A percentile compares a stretch with the other conserved stretches of the same genome.
These are phyloP conservation scores for Lates calcarifer DNA, from an alignment of 2,113 vertebrate genomes.

Conservation along the genomic window DNA sequence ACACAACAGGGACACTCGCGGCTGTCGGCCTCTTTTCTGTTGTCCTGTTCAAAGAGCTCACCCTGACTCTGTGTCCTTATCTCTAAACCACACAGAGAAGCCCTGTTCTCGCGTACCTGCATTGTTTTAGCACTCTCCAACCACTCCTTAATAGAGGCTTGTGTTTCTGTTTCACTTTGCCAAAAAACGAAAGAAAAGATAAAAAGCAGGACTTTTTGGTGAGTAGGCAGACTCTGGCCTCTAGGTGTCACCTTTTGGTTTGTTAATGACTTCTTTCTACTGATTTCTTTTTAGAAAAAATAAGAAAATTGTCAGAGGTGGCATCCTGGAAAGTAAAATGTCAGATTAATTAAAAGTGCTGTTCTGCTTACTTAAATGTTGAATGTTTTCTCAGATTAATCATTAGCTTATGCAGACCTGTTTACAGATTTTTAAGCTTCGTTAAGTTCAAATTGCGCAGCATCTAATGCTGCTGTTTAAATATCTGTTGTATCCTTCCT, in stretches of 20 bases:
- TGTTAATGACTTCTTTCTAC: conserved; percentile 92
- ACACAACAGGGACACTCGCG: conserved; percentile 4
- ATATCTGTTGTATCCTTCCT: neutral
- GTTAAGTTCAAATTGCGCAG: neutral
- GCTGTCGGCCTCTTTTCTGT: conserved; percentile 29
- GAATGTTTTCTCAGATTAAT: conserved; percentile 53
- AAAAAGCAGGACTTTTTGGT: conserved; percentile 88
- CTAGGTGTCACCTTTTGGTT: conserved; percentile 88
- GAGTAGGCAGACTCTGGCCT: conserved; percentile 80
- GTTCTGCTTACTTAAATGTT: conserved; percentile 53
- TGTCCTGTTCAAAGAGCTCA: conserved; percentile 32
- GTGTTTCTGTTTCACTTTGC: conserved; percentile 87
- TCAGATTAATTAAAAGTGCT: conserved; percentile 26
- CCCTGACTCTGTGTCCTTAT: conserved; percentile 28
- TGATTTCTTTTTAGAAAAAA: conserved; percentile 85
- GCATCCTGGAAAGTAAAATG: conserved; percentile 35
- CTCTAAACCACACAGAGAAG: conserved; percentile 43
- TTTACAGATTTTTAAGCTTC: conserved; percentile 49
- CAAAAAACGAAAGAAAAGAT: conserved; percentile 77
- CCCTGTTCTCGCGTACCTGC: conserved; percentile 44
- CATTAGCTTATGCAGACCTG: conserved; percentile 38
- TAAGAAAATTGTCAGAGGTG: conserved; percentile 42
- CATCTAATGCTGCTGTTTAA: conserved; percentile 15
- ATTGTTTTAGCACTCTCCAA: conserved; percentile 79
- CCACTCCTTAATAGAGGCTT: conserved; percentile 51